Evolutionary conservation across 2,797 vertebrate species (phyloP).

Genomic region (Serranus cabrilla): DNA sequence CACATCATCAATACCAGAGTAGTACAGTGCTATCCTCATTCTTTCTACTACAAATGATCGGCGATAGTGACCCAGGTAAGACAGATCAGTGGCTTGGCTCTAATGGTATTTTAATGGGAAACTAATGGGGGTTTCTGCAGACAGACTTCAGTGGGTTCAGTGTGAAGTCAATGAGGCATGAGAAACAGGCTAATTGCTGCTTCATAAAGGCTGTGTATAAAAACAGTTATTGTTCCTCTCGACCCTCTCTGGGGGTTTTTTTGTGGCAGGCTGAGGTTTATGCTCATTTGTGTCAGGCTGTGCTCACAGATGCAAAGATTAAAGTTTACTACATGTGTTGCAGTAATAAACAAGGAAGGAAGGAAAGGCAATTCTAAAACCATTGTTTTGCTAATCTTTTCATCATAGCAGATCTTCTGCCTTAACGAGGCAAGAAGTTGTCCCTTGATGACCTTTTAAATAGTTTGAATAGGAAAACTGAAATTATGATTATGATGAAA

Average conservation of each 20-base stretch:
- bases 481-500: background rate
- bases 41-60: constrained; percentile 42
- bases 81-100: constrained; percentile 59
- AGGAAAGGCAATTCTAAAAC: background rate
- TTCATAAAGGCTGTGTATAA: constrained; percentile 70
- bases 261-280: constrained; percentile 56
- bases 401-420: background rate
- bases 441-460: no score
- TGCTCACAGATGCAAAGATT: constrained; percentile 30
- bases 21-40: constrained; percentile 30
- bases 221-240: constrained; percentile 81
- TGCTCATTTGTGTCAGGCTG: constrained; percentile 28
- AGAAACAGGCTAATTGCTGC: constrained; percentile 82
- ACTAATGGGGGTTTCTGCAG: constrained; percentile 70
- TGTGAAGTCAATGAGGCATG: constrained; percentile 74
- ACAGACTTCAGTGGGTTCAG: constrained; percentile 59
- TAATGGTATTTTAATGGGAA: constrained; percentile 80
- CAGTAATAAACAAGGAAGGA: background rate
- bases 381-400: background rate
- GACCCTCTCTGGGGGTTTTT: constrained; percentile 51
- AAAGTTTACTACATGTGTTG: constrained; percentile 14
- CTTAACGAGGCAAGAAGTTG: background rate
- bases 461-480: no score
- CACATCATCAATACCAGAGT: constrained; percentile 18
- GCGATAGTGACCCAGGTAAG: constrained; percentile 63